Conservation (phyloP, 2,888 invertebrate genomes). For the Papilio demoleus region DNA sequence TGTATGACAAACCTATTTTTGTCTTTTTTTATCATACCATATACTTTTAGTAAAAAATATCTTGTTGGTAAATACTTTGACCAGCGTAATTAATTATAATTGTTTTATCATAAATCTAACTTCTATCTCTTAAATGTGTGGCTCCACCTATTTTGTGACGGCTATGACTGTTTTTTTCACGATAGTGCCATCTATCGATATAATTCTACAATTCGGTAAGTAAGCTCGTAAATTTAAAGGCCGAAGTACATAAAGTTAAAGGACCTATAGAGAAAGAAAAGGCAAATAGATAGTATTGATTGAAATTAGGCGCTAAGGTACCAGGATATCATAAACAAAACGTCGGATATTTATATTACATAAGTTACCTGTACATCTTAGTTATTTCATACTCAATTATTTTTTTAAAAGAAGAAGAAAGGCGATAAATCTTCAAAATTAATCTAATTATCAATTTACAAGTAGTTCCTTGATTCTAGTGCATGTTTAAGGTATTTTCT, state of each 20-base stretch:
- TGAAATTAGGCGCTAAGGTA: background rate
- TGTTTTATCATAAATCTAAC: too few species aligned
- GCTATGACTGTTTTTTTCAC: background rate
- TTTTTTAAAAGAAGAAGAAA: background rate
- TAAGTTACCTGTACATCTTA: too few species aligned
- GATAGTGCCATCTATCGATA: background rate
- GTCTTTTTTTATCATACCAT: too few species aligned
- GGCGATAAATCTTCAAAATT: background rate
- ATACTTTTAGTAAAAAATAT: too few species aligned
- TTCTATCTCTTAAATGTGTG: too few species aligned
- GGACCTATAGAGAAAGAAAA: background rate
- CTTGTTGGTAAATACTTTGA: too few species aligned
- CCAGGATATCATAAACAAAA: background rate
- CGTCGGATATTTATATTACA: background rate
- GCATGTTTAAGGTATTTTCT: background rate
- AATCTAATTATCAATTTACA: background rate
- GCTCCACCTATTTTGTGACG: background rate
- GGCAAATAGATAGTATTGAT: background rate
- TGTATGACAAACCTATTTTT: too few species aligned
- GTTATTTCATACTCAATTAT: background rate
- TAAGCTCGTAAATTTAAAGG: too few species aligned
- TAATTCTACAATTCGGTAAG: too few species aligned
- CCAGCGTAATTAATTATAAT: too few species aligned
- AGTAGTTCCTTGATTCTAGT: background rate
- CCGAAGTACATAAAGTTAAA: background rate